Conservation (phyloP, 2,797 vertebrate genomes). For the Gouania willdenowi region DNA sequence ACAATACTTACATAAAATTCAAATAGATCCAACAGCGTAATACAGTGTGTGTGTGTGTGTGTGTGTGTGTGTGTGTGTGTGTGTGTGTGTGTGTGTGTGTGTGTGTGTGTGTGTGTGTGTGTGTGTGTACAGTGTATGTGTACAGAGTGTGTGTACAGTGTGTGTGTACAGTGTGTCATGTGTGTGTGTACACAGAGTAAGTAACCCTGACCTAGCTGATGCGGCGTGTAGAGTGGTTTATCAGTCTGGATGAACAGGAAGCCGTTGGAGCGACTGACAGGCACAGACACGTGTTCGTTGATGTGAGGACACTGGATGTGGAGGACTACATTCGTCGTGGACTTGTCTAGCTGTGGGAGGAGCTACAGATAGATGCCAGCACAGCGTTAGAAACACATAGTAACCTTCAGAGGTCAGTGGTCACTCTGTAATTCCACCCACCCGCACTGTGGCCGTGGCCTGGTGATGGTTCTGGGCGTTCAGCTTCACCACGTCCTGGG, state of each 20-base stretch:
- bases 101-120: no score
- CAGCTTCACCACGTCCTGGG: constrained; percentile 61
- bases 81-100: no score
- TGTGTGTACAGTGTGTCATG: no score
- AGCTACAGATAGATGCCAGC: constrained; percentile 32
- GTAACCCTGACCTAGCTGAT: constrained; percentile 74
- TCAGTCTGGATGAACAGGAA: constrained; percentile 91
- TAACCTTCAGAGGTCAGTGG: no score
- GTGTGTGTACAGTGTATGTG: no score
- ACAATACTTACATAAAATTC: no score
- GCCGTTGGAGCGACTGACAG: constrained; percentile 81
- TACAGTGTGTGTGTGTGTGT: no score
- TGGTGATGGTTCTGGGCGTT: constrained; percentile 77
- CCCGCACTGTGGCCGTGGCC: constrained; percentile 69
- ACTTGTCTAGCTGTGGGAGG: constrained; percentile 59
- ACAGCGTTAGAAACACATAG: no score
- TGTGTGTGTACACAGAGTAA: no score
- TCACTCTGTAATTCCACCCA: constrained; percentile 40
- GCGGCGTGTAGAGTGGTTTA: constrained; percentile 87
- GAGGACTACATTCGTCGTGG: constrained; percentile 70
- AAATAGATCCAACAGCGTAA: no score
- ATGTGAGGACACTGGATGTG: constrained; percentile 77
- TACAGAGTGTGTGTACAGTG: no score
- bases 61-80: no score
- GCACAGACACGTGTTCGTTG: constrained; percentile 68